Base-by-base conservation (phyloP, 1,140 invertebrate species). In the Papilio aristodemus region DNA sequence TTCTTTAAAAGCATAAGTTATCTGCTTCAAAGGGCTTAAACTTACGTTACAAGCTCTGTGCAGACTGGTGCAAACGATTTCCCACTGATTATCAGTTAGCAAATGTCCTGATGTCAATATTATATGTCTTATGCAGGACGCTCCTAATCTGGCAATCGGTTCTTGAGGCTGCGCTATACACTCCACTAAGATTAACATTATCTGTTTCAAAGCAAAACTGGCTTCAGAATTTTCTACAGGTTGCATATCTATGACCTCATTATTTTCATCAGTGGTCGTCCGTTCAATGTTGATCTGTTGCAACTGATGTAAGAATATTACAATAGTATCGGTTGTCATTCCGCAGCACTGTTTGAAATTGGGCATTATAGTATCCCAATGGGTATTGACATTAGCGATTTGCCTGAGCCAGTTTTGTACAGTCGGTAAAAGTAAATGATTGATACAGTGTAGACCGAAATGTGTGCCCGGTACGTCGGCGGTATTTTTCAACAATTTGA, bases 291-390 rank as follows among this genome's bases (percentile, higher is more conserved):
- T 90, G 25, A 91, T 85, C 75, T 90, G 84, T 74, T 91, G 88
- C 63, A 87, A 73, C 58, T 89, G 81, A 71, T 91, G 86, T 32
- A 97, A 84, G 78, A 96, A 97, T 82, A 97, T 95, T 0, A 98
- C 97, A n/a, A 98, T 94, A 32, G 98, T 92, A 82, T 98, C 97
- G 4, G 97, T 97, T 25, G 96, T 96, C 77, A 97, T 94, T 11
- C 97, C 97, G 83, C 96, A 97, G 79, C 96, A 98, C 79, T 98
- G 97, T 83, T 98, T 98, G 79, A 98, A 98, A 85, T 97, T 98
- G 46, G 96, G 94, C 74, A 95, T 95, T 72, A 95, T 94, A 50
- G 94, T 93, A 75, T 95, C 95, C 94, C 95, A 96, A 38, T 94
- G 93, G 73, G 93, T 93, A 74, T 93, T 93, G 1, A 94, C 93